Evolutionary conservation across 2,113 vertebrate species (phyloP), one percentile per base, ranked within the genome.

Genomic region (Cynocephalus volans): DNA sequence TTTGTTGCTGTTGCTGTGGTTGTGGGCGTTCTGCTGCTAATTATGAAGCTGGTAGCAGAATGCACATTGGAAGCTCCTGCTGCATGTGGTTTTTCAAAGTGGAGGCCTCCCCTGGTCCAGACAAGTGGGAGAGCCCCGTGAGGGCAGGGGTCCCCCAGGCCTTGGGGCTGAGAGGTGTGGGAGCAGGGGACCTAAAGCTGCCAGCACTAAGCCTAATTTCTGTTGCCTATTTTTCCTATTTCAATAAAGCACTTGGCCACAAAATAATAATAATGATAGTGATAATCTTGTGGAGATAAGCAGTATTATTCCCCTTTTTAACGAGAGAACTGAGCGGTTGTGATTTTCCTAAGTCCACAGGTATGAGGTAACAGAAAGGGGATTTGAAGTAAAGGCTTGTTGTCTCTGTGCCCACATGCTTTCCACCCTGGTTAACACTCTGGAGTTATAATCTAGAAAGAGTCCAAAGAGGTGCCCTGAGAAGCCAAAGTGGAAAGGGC

Each of bases 191-290:
- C 92, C 79, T 56, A 65, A 60, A 92, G 70, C 96, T 95, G 56
- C 87, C 95, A 98, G 96, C 96, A 97, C 90, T 93, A 52, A 97
- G 52, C 95, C 56, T 81, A 62, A 88, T 96, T 97, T 97, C 96
- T 98, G 93, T 98, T 97, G 98, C 98, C 97, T 98, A 87, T 97
- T 97, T 98, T 97, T 97, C 98, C 97, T 98, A 95, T 98, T 98
- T 97, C 97, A 99, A 98, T 99, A 99, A 99, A 99, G 96, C 97
- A 96, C 97, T 98, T 98, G 98, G 98, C 97, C 97, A 97, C 95
- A 98, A 41, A 41, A 41, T 41, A 41, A 41, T 41, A 41, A 41
- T 41, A 41, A 41, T 41, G 41, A 41, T 41, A 41, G 3, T 41
- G 41, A 67, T n/a, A 70, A 5, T 88, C 69, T 88, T 83, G 48